Evolutionary conservation across 2,888 invertebrate genomes (phyloP).

Genomic region (Celastrina argiolus): DNA sequence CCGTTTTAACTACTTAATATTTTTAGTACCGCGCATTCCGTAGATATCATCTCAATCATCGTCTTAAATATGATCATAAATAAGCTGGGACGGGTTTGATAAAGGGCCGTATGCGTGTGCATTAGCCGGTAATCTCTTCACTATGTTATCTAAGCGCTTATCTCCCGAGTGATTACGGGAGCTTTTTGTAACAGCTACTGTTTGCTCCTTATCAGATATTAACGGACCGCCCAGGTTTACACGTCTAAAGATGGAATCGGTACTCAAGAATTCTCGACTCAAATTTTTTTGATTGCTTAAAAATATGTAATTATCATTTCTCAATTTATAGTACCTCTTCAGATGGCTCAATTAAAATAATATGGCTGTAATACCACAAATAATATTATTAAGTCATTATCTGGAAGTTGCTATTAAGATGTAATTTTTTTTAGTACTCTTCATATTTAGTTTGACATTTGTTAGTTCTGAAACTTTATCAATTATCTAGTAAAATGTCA

Average conservation of each 20-base stretch:
- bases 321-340: background rate
- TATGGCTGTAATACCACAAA: too few relatives aligned
- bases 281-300: background rate
- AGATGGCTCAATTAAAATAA: background rate
- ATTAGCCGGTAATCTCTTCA: constrained; percentile 36
- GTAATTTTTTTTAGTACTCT: too few relatives aligned
- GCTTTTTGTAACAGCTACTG: constrained; percentile 37
- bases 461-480: background rate
- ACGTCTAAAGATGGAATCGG: background rate
- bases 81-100: constrained; percentile 10
- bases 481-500: background rate
- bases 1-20: constrained; percentile 10
- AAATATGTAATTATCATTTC: background rate
- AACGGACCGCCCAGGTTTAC: constrained; percentile 35
- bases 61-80: constrained; percentile 22
- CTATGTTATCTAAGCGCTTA: constrained; percentile 37
- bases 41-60: constrained; percentile 18
- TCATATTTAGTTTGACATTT: background rate
- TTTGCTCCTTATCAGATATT: constrained; percentile 33
- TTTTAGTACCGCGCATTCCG: constrained; percentile 10
- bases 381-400: too few relatives aligned
- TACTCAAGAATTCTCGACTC: background rate
- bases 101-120: constrained; percentile 27
- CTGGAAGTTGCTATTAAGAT: too few relatives aligned
- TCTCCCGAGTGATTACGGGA: constrained; percentile 36